Evolutionary conservation across 2,797 vertebrate species (phyloP), one percentile per base, ranked within the genome.

Genomic region (Jordanella pulchra): DNA sequence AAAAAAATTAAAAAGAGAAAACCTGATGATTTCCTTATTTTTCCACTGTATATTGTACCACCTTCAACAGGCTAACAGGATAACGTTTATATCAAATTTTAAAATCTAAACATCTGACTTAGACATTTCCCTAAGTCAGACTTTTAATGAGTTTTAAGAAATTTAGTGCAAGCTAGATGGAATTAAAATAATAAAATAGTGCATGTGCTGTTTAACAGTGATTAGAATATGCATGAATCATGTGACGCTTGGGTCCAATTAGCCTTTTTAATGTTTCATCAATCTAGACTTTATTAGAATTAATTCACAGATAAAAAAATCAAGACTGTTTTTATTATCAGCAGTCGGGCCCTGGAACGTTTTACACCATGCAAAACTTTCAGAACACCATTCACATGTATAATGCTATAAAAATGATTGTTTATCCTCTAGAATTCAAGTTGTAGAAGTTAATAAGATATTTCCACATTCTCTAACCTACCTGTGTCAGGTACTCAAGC

Each of bases 401-500:
- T 4, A 35, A 60, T 60, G 17, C n/a, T n/a, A n/a, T n/a, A n/a
- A n/a, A n/a, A n/a, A n/a, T n/a, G n/a, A 18, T 15, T 6, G 54
- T 56, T 55, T 7, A 30, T 56, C 55, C 9, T 3, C 35, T 18
- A 35, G 30, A 35, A 60, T 23, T 23, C 23, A 23, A 23, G 28
- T 18, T 18, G 28, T 12, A 28, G 12, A 14, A 45, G n/a, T 27
- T 65, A 1, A 25, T 17, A 18, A 30, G 11, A 50, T 7, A 13
- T 30, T 23, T 50, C 30, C 21, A 4, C 30, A 12, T 51, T 35
- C n/a, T 27, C 32, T 11, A 21, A 14, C 83, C 27, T 75, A 97
- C 96, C 95, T 96, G 96, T 32, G 93, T 86, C 65, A 97, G 94
- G 82, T 96, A 96, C 75, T 97, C 96, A 0, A 97, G 93, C 9